Conservation (phyloP, 2,888 invertebrate species). For the Stenchaetothrips biformis region DNA sequence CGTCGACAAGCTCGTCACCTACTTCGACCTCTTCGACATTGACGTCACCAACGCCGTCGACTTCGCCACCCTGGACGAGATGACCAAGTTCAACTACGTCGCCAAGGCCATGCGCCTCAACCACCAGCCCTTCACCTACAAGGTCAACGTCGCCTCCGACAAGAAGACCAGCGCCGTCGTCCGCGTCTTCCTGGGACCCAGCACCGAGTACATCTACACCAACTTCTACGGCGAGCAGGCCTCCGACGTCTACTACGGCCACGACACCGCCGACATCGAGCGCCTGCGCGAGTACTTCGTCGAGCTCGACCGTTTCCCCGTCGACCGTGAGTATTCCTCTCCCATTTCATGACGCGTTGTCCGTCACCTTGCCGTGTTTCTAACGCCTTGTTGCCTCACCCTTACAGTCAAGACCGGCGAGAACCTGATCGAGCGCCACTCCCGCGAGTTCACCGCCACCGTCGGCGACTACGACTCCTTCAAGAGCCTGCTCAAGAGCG, state of each 20-base stretch:
- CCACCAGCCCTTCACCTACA: slow-evolving; percentile 59
- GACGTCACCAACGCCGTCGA: slow-evolving; percentile 59
- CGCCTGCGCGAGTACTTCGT: slow-evolving; percentile 56
- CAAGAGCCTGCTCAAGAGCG: slow-evolving; percentile 58
- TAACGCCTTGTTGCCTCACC: slow-evolving; percentile 39
- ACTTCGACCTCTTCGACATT: slow-evolving; percentile 62
- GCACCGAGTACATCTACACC: slow-evolving; percentile 59
- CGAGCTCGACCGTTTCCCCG: slow-evolving; percentile 59
- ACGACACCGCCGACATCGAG: slow-evolving; percentile 33
- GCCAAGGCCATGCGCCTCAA: slow-evolving; percentile 60
- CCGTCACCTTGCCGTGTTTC: slow-evolving; percentile 39
- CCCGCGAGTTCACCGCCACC: slow-evolving; percentile 60
- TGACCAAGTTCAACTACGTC: slow-evolving; percentile 36
- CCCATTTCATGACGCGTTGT: no score
- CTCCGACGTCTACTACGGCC: slow-evolving; percentile 21
- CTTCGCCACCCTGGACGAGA: slow-evolving; percentile 37
- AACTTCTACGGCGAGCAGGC: slow-evolving; percentile 39
- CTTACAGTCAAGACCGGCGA: slow-evolving; percentile 53
- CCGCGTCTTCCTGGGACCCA: slow-evolving; percentile 65
- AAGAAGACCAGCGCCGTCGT: slow-evolving; percentile 57
- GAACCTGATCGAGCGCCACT: slow-evolving; percentile 63
- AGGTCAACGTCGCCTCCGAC: slow-evolving; percentile 54
- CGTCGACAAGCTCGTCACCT: slow-evolving; percentile 62
- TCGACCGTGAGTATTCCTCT: slow-evolving; percentile 46
- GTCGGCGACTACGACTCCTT: slow-evolving; percentile 60